Base-by-base conservation (phyloP, 1,140 invertebrate genomes). In the Hyphantria cunea region DNA sequence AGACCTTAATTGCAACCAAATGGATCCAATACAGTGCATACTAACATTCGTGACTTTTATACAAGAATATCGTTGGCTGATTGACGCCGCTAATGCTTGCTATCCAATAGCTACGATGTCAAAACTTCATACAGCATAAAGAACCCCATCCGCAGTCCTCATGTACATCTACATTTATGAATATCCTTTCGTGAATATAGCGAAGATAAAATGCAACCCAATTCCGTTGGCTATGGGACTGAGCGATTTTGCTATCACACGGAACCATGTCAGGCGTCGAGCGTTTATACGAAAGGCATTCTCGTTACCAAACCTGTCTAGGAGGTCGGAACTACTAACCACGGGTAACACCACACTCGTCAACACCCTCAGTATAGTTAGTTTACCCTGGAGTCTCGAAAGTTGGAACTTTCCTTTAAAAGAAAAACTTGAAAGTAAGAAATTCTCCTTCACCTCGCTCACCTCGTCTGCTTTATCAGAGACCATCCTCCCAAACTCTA, bases 41-140 rank as follows among this genome's bases (percentile, higher is more conserved):
- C 64, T 79, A 0, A 72, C 70, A 7, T 58, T 89, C 13, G 44
- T 84, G 2, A 60, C 67, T 33, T 82, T 74, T 6, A 65, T 88
- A 9, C 74, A 81, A 62, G 72, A 87, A 25, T 84, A 86, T 41
- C 49, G 78, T 49, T 90, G 87, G 87, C 64, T 90, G 0, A 65
- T 86, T 1, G 77, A 87, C 11, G 64, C 81, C 13, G 87, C 84
- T 0, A 70, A 72, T 6, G 74, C 77, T 41, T 77, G 73, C 47
- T 89, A 89, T 44, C 86, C 86, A 0, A 70, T 89, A n/a, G 65
- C 72, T 1, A 66, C 71, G 44, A 82, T 89, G 80, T 80, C 84
- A 0, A 80, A 74, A 47, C 79, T 89, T 31, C 86, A 89, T 53
- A 85, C 81, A 47, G 80, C 77, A 1, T 87, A 17, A 49, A 25